Percentiles rank a stretch among this genome's conserved stretches.
These are phyloP conservation scores for Chirona hameri DNA, from an alignment of 2,888 invertebrate genomes.

Conservation along the genomic window DNA sequence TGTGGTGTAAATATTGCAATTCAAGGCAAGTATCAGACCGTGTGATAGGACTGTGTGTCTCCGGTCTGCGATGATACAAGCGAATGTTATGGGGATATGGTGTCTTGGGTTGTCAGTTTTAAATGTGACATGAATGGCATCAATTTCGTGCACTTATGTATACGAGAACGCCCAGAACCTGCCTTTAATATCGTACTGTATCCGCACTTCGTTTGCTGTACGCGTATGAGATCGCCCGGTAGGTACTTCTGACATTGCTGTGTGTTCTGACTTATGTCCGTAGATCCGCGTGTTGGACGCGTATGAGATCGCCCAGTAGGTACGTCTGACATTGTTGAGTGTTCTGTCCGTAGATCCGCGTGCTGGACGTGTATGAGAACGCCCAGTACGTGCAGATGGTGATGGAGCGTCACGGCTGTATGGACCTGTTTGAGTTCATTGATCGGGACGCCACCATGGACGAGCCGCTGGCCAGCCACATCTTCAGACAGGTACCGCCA, in stretches of 20 bases:
- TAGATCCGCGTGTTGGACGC: constrained; percentile 62
- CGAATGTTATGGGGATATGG: no score
- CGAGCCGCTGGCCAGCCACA: constrained; percentile 63
- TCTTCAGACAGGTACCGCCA: constrained; percentile 62
- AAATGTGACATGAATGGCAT: no score
- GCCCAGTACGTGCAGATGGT: constrained; percentile 67
- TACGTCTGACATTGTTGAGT: constrained; percentile 72
- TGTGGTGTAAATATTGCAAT: no score
- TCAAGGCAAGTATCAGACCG: no score
- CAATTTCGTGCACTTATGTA: no score
- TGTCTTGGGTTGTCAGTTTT: no score
- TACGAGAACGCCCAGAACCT: no score
- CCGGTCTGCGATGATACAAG: no score
- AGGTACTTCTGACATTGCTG: constrained; percentile 71
- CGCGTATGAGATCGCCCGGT: constrained; percentile 64
- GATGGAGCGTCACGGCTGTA: constrained; percentile 71
- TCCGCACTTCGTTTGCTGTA: constrained; percentile 51
- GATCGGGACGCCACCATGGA: constrained; percentile 64
- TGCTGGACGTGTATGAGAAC: constrained; percentile 65
- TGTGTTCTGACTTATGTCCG: background rate
- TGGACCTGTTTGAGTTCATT: constrained; percentile 75
- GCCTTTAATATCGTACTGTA: no score
- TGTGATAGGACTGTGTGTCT: no score
- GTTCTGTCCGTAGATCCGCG: constrained; percentile 52
- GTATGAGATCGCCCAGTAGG: constrained; percentile 64